Evolutionary conservation across 2,113 vertebrate genomes (phyloP).

Genomic region (Oncorhynchus clarkii): DNA sequence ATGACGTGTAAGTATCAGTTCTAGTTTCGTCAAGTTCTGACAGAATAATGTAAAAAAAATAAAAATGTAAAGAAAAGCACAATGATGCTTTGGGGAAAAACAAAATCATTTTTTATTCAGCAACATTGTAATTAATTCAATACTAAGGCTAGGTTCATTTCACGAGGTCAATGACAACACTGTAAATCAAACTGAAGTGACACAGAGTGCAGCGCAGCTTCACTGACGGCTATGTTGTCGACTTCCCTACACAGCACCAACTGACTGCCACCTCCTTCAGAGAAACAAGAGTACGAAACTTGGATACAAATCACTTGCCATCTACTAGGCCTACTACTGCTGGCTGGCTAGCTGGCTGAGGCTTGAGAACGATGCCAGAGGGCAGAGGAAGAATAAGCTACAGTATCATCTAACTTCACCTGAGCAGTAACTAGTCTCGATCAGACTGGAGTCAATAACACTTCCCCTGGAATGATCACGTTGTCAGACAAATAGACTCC

Average conservation of each 20-base stretch:
- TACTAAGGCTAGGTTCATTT: slow-evolving; percentile 26
- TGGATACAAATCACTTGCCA: not conserved
- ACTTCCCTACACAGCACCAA: not conserved
- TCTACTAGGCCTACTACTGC: not conserved
- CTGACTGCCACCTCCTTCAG: not conserved
- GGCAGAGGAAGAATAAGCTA: not conserved
- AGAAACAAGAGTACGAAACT: not conserved
- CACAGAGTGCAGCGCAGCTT: not conserved
- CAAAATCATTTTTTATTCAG: not conserved
- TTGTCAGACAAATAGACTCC: slow-evolving; percentile 1
- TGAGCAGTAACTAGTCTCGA: not conserved
- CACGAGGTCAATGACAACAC: slow-evolving; percentile 20
- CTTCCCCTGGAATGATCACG: not conserved
- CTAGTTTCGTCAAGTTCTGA: not conserved
- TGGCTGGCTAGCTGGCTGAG: not conserved
- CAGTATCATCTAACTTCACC: not conserved
- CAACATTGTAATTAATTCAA: not conserved
- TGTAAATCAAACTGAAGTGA: not conserved
- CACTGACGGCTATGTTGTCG: not conserved
- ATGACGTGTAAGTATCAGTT: not conserved
- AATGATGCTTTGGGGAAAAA: not conserved
- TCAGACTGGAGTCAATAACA: not conserved
- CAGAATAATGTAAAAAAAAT: no score
- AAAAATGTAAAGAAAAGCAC: not conserved
- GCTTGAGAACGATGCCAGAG: not conserved